A percentile compares a stretch with the other conserved stretches of the same genome.
phyloP scores from a whole-genome alignment of 2,888 invertebrate species.

The Eretmocerus hayati region DNA sequence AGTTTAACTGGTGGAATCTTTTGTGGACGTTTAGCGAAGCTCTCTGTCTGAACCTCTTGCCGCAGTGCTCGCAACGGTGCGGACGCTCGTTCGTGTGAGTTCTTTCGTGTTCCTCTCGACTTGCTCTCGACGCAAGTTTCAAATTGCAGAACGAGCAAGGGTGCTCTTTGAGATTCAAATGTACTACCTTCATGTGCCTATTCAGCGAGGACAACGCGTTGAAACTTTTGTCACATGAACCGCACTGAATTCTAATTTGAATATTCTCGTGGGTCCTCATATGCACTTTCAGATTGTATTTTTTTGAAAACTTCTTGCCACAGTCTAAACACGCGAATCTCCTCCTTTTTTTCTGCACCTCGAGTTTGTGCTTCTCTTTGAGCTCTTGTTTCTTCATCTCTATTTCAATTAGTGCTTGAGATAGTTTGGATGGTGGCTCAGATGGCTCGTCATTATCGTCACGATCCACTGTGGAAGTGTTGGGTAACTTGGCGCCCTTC shows the following conservation, averaged over 20 bases:
- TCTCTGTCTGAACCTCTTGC: constrained; percentile 45
- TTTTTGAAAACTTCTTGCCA: background rate
- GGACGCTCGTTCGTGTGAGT: constrained; percentile 38
- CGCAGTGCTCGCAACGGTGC: constrained; percentile 47
- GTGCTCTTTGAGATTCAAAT: constrained; percentile 33
- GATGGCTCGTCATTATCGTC: too few species aligned
- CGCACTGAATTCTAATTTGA: too few species aligned
- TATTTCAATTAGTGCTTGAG: too few species aligned
- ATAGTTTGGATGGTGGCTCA: too few species aligned
- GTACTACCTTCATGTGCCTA: constrained; percentile 37
- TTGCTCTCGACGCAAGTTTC: constrained; percentile 31
- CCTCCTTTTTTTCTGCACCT: too few species aligned
- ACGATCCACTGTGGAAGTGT: too few species aligned
- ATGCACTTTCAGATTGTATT: constrained; percentile 1
- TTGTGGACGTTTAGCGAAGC: constrained; percentile 48
- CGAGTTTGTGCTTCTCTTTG: too few species aligned
- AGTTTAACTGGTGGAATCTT: constrained; percentile 26
- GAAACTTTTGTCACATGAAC: constrained; percentile 38
- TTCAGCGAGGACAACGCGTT: constrained; percentile 34
- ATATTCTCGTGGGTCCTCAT: constrained; percentile 2
- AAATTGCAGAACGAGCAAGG: constrained; percentile 36
- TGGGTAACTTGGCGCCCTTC: too few species aligned
- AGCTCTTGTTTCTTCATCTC: too few species aligned
- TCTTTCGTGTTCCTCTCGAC: constrained; percentile 36
- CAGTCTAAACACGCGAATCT: constrained; percentile 13